Evolutionary conservation across 2,888 invertebrate genomes (phyloP), one percentile per base, ranked within the genome.

Genomic region (Lasioglossum leucozonium): DNA sequence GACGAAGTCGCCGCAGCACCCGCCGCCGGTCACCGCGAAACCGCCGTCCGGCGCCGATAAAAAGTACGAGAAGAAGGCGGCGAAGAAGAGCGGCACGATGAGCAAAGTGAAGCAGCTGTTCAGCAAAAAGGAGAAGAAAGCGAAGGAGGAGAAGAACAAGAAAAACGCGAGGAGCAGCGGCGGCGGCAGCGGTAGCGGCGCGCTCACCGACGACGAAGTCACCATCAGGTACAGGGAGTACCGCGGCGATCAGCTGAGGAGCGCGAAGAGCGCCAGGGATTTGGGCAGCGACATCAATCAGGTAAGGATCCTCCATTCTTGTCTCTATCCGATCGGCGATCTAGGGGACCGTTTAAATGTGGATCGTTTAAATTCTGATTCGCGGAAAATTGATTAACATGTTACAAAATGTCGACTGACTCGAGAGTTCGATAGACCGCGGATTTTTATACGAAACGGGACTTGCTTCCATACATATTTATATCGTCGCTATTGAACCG

Each of bases 41-140:
- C 95, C 95, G 37, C 94, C 94, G 6, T 91, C 93, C 6, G 94
- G 94, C 4, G 87, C 91, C 34, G 93, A 93, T 69, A 94, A 94
- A 62, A 94, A 94, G 88, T 94, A 94, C 83, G 95, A 94, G 89
- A 95, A 95, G 82, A 95, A 95, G 80, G 93, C 92, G 4, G 89
- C 92, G 6, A 94, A 94, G 88, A 94, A 94, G 89, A 93, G 93
- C 81, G 94, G 94, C 40, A 95, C 94, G 44, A 94, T 94, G 94
- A 94, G 94, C 91, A 94, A 97, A 96, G 96, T 97, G 90, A 98
- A 97, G 93, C 97, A 97, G 95, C 96, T 98, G 91, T 98, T 98
- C 95, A 97, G 96, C 81, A 97, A 97, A 95, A 97, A 97, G 95
- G 96, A 96, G 95, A 96, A 96, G 95, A 96, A 96, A 94, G 96